Conservation (phyloP, 2,113 vertebrate species). For the Phyllostomus hastatus region DNA sequence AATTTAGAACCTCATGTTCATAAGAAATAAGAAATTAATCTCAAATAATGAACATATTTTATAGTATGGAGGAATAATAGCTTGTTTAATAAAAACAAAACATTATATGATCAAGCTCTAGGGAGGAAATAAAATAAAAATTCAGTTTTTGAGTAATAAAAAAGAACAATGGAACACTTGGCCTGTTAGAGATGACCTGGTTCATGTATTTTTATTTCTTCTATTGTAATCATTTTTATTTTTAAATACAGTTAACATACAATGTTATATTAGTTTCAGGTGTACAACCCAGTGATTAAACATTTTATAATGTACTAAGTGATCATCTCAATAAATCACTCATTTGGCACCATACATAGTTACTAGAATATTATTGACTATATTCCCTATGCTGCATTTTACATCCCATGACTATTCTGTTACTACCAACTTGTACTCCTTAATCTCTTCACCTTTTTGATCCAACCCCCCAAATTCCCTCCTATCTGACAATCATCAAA, state of each 20-base stretch:
- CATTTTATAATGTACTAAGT: no score
- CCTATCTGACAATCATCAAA: no score
- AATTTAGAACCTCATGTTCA: neutral
- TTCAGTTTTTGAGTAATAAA: neutral
- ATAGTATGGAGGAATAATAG: neutral
- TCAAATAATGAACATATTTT: constrained; percentile 13
- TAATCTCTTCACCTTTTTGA: no score
- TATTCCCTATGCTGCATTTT: no score
- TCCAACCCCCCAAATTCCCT: no score
- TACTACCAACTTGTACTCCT: no score
- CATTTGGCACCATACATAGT: no score
- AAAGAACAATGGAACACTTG: neutral
- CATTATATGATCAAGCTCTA: neutral
- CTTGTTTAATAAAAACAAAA: neutral
- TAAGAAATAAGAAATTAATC: neutral
- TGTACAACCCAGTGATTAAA: no score
- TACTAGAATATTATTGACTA: no score
- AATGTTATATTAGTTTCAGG: no score
- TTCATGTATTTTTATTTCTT: neutral
- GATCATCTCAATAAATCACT: no score
- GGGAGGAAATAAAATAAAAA: neutral
- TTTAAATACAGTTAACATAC: neutral
- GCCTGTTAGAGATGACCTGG: neutral
- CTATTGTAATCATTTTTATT: neutral
- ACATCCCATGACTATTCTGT: no score